Base-by-base conservation (phyloP, 30 jellyfish, hydroid and myxozoan genomes). In the Cassiopea xamachana region DNA sequence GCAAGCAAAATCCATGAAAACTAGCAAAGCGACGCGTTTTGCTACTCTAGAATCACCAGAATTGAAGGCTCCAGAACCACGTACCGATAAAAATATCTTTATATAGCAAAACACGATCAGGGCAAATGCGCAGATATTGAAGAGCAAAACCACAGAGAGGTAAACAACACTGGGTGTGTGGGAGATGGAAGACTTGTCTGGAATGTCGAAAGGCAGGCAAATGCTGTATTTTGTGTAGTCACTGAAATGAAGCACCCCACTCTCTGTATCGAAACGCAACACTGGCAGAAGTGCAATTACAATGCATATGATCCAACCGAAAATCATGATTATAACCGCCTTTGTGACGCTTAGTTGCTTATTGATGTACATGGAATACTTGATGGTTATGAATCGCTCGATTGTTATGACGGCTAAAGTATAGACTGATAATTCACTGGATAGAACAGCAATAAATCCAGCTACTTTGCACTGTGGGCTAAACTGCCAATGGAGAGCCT, bases 401-500 rank as follows among this genome's bases (percentile, higher is more conserved):
- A 96, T 75, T 0, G 99, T 96, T 46, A 96, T 96, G 13, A 86
- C 98, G 50, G 93, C 78, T 44, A 96, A 86, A 13, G 98, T 87
- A 89, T 70, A 96, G 46, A 96, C 99, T 15, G 99, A 96, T 27
- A 96, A 82, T 77, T 96, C 97, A 48, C 98, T 92, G 16, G 99
- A 89, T 0, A 96, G 89, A 1, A 92, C 98, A 7, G 99, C 99
- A 61, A 96, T 79, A 71, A 96, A 96, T 19, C 99, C 99, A 61
- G 99, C 98, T 48, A 84, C 92, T 84, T 91, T 61, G 89, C 99
- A 96, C 19, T 90, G 89, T 0, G 96, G 76, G 73, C 99, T 91
- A 68, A 92, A 96, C 83, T 96, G 99, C 99, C 99, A 96, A 17
- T 96, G 82, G 16, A 91, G 93, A 0, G 98, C 99, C 67, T 96